phyloP scores from a whole-genome alignment of 2,888 invertebrate genomes.

The Abrostola tripartita region DNA sequence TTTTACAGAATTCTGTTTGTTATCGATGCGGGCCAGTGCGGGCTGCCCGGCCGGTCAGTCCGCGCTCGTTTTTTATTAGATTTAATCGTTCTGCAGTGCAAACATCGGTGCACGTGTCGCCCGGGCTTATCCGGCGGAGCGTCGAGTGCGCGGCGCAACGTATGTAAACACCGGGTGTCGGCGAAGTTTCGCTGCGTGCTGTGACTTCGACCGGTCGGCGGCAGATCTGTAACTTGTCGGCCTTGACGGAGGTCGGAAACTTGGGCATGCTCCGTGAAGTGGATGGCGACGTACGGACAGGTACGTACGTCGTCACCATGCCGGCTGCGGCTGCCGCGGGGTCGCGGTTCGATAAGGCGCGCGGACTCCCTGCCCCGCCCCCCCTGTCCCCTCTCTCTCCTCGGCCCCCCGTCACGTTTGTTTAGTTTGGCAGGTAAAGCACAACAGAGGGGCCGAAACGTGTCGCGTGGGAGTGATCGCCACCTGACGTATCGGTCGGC shows the following conservation, averaged over 20 bases:
- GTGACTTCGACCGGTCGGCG: slow-evolving; percentile 63
- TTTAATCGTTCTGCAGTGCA: slow-evolving; percentile 70
- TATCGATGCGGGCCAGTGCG: slow-evolving; percentile 67
- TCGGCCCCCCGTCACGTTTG: slow-evolving; percentile 65
- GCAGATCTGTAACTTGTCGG: slow-evolving; percentile 62
- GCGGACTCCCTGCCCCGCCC: slow-evolving; percentile 51
- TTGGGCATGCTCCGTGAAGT: slow-evolving; percentile 58
- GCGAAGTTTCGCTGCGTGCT: slow-evolving; percentile 59
- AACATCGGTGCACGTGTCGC: slow-evolving; percentile 44
- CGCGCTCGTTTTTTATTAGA: slow-evolving; percentile 67
- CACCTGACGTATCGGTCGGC: slow-evolving; percentile 66
- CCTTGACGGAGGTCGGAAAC: slow-evolving; percentile 70
- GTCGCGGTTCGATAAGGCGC: slow-evolving; percentile 70
- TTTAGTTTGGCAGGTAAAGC: slow-evolving; percentile 83
- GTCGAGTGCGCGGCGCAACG: slow-evolving; percentile 36
- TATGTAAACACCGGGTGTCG: slow-evolving; percentile 29
- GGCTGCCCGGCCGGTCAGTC: slow-evolving; percentile 52
- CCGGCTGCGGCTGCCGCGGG: slow-evolving; percentile 73
- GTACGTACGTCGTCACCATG: slow-evolving; percentile 60
- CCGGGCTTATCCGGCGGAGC: slow-evolving; percentile 51
- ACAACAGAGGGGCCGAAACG: slow-evolving; percentile 68
- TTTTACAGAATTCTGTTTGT: slow-evolving; percentile 82
- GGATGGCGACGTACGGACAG: slow-evolving; percentile 56
- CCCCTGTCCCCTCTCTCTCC: slow-evolving; percentile 54
- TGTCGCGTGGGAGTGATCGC: slow-evolving; percentile 72